Conservation (phyloP, 2,797 vertebrate species). For the Nothura maculosa region DNA sequence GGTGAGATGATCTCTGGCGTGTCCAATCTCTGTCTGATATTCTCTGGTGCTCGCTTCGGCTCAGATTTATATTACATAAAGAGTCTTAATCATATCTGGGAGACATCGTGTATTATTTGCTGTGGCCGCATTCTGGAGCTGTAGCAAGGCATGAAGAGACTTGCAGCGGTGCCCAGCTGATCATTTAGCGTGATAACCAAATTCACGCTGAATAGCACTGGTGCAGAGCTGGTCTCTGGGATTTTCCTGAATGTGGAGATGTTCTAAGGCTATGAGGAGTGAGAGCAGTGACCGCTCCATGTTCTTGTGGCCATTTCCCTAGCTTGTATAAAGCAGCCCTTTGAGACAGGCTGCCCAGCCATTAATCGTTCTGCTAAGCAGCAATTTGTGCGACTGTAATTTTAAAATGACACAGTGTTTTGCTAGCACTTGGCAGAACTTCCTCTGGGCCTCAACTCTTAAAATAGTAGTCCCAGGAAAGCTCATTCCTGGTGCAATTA, state of each 20-base stretch:
- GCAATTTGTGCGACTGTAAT: constrained; percentile 58
- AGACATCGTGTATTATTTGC: background rate
- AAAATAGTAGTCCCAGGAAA: constrained; percentile 41
- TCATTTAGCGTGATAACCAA: background rate
- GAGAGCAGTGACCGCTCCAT: fast-evolving
- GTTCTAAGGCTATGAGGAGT: background rate
- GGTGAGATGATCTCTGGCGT: fast-evolving
- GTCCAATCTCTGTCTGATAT: background rate
- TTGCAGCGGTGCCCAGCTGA: background rate
- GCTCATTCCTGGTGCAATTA: constrained; percentile 18
- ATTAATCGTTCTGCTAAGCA: constrained; percentile 18
- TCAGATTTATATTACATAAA: background rate
- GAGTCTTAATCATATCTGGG: background rate
- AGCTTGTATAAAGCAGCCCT: background rate
- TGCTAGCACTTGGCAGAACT: constrained; percentile 57
- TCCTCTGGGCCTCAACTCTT: constrained; percentile 1
- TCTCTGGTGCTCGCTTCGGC: background rate
- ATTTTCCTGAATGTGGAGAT: background rate
- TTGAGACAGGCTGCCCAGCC: constrained; percentile 23
- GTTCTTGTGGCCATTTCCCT: background rate
- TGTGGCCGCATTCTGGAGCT: background rate
- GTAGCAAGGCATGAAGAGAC: background rate
- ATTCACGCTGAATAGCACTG: background rate
- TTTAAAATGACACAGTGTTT: constrained; percentile 58
- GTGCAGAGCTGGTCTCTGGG: background rate